These are phyloP conservation scores for Pachyuromys duprasi DNA, from an alignment of 2,797 vertebrate genomes.

Conservation along the genomic window DNA sequence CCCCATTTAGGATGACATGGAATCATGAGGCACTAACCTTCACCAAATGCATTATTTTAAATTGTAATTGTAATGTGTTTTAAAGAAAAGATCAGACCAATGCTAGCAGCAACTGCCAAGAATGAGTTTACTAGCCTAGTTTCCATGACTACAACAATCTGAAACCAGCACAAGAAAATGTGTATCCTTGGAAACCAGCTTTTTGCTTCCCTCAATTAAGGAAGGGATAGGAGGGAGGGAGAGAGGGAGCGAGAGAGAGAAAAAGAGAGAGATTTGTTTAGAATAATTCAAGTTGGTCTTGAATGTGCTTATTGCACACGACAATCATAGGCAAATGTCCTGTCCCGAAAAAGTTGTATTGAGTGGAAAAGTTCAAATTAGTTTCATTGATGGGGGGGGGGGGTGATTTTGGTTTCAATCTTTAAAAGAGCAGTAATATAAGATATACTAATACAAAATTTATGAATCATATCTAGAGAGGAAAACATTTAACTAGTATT, in stretches of 20 bases:
- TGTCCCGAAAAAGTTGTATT: slow-evolving; percentile 31
- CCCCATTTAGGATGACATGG: slow-evolving; percentile 18
- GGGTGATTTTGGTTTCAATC: slow-evolving; percentile 48
- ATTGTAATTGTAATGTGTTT: slow-evolving; percentile 68
- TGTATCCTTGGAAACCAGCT: slow-evolving; percentile 79
- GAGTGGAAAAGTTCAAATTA: slow-evolving; percentile 22
- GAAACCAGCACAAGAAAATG: slow-evolving; percentile 55
- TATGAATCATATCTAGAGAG: not conserved
- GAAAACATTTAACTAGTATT: slow-evolving; percentile 11
- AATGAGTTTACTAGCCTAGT: slow-evolving; percentile 76
- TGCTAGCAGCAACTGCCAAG: slow-evolving; percentile 67
- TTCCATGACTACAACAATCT: slow-evolving; percentile 79
- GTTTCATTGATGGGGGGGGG: slow-evolving; percentile 5
- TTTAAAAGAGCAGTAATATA: slow-evolving; percentile 51
- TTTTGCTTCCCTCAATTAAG: slow-evolving; percentile 74
- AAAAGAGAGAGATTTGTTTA: not conserved
- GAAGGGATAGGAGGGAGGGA: slow-evolving; percentile 3
- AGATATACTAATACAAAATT: slow-evolving; percentile 29
- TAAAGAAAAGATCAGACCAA: slow-evolving; percentile 69
- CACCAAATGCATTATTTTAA: slow-evolving; percentile 70
- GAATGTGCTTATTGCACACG: slow-evolving; percentile 21
- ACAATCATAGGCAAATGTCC: slow-evolving; percentile 41
- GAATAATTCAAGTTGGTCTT: slow-evolving; percentile 64
- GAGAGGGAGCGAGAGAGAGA: not conserved
- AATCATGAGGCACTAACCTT: slow-evolving; percentile 61